Conservation (phyloP, 2,113 vertebrate species). For the Microcebus ravelobensis region DNA sequence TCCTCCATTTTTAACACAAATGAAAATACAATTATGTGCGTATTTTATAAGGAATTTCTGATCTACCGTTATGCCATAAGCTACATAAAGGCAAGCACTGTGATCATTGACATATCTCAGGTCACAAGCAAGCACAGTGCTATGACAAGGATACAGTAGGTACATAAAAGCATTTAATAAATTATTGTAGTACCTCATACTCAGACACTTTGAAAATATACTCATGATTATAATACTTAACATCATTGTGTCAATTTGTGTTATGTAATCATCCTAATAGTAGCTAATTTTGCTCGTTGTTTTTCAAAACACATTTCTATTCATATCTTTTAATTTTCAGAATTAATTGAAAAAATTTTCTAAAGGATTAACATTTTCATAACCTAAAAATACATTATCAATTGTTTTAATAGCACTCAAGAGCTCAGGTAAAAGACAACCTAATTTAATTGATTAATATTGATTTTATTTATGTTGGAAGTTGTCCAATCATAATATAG, state of each 20-base stretch:
- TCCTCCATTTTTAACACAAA: neutral
- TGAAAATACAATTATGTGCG: neutral
- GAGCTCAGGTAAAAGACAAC: neutral
- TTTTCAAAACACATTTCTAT: neutral
- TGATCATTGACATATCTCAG: neutral
- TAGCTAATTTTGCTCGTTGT: neutral
- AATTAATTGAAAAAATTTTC: neutral
- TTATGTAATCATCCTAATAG: neutral
- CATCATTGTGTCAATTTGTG: neutral
- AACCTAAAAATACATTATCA: neutral
- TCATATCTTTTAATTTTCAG: neutral
- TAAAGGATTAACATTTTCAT: neutral
- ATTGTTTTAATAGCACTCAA: neutral
- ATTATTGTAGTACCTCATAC: neutral
- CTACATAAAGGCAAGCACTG: neutral
- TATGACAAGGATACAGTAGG: neutral
- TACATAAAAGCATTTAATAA: neutral
- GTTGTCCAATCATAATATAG: neutral
- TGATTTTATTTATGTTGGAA: neutral
- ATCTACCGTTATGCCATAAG: neutral
- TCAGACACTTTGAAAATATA: neutral
- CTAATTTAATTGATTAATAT: neutral
- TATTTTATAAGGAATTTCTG: neutral
- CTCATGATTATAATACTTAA: neutral
- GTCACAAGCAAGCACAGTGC: neutral